phyloP scores from a whole-genome alignment of 2,888 invertebrate species.

The Epinotia nisella region DNA sequence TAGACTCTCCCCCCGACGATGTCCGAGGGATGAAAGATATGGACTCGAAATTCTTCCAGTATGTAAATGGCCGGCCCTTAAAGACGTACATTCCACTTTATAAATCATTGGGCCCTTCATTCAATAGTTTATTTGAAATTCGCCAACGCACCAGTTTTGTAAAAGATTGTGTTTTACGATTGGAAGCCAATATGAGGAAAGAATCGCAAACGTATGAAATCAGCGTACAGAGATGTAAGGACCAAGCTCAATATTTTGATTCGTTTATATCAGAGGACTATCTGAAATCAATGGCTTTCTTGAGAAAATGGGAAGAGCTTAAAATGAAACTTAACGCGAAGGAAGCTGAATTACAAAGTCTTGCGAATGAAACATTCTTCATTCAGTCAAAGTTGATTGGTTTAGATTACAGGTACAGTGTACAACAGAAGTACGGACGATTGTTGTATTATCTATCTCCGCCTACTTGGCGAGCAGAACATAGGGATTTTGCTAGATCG shows the following conservation, averaged over 20 bases:
- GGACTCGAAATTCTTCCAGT: conserved; percentile 62
- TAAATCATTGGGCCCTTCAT: conserved; percentile 61
- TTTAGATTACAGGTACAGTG: conserved; percentile 86
- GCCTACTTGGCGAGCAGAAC: conserved; percentile 82
- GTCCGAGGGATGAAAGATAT: conserved; percentile 60
- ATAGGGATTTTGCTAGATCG: conserved; percentile 80
- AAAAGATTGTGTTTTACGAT: conserved; percentile 78
- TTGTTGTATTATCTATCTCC: conserved; percentile 89
- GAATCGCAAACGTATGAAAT: conserved; percentile 81
- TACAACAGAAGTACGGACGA: conserved; percentile 87
- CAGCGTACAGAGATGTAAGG: conserved; percentile 75
- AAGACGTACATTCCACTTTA: conserved; percentile 56
- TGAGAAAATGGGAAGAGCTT: conserved; percentile 80
- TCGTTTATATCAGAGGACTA: conserved; percentile 86
- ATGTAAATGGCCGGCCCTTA: conserved; percentile 57
- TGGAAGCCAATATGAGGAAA: conserved; percentile 81
- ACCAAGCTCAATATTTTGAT: conserved; percentile 85
- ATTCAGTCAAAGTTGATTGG: conserved; percentile 80
- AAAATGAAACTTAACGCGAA: conserved; percentile 70
- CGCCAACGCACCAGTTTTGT: conserved; percentile 71
- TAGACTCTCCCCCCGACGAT: conserved; percentile 57
- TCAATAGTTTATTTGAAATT: conserved; percentile 57
- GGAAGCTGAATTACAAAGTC: conserved; percentile 71
- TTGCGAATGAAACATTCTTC: conserved; percentile 69
- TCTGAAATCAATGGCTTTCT: conserved; percentile 82